Percentiles rank a stretch among this genome's conserved stretches.
phyloP scores from a whole-genome alignment of 2,888 invertebrate genomes.

The Aspidiotus destructor region DNA sequence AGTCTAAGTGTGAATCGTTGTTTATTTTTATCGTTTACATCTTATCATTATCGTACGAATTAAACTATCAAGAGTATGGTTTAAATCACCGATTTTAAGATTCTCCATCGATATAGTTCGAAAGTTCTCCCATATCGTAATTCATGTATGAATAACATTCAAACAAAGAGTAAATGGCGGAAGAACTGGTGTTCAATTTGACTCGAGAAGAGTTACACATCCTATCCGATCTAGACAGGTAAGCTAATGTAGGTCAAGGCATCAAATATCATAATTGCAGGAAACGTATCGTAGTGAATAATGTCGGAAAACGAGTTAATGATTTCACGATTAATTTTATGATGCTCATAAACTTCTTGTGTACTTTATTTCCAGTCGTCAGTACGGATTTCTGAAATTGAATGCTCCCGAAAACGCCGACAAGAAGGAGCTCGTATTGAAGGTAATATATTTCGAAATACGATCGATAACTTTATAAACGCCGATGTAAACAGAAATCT shows the following conservation, averaged over 20 bases:
- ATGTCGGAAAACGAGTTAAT: too few species aligned
- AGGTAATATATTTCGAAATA: slow-evolving; percentile 44
- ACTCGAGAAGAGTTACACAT: slow-evolving; percentile 76
- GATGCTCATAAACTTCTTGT: too few species aligned
- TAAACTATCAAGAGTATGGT: too few species aligned
- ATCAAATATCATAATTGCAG: background rate
- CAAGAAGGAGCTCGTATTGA: slow-evolving; percentile 69
- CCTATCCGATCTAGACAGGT: slow-evolving; percentile 82
- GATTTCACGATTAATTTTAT: too few species aligned
- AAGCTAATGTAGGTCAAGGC: slow-evolving; percentile 36
- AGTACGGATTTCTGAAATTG: slow-evolving; percentile 80
- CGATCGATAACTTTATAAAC: too few species aligned
- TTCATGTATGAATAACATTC: background rate
- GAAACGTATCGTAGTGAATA: background rate
- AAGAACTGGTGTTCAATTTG: slow-evolving; percentile 59
- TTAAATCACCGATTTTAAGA: too few species aligned
- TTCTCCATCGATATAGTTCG: too few species aligned
- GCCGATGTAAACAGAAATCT: slow-evolving; percentile 21
- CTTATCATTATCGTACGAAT: too few species aligned
- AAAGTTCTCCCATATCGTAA: background rate
- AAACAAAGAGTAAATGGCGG: slow-evolving; percentile 38
- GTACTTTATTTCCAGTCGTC: slow-evolving; percentile 57
- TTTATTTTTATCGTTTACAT: too few species aligned
- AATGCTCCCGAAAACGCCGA: slow-evolving; percentile 69
- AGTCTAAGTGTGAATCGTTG: too few species aligned